Base-by-base conservation (phyloP, 2,888 invertebrate species). In the Erannis defoliaria region DNA sequence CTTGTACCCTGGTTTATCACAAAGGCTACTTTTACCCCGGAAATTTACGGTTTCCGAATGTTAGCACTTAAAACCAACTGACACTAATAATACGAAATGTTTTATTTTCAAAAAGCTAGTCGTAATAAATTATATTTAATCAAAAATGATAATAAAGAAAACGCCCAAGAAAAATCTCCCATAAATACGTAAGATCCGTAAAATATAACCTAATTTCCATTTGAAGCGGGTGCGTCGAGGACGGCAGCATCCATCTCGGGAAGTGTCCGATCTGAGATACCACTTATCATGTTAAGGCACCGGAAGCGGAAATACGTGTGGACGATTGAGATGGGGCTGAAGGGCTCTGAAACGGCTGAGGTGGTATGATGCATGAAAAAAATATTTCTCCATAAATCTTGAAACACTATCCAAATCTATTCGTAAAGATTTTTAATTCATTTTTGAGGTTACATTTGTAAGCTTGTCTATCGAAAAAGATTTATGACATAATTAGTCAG, bases 221-320 rank as follows among this genome's bases (percentile, higher is more conserved):
- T 46, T 51, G 51, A 58, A 43, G 38, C 38, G 49, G 42, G 23
- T 49, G 55, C 26, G 21, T 18, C 40, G 55, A 42, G 18, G 49
- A 48, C 26, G 54, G 29, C 23, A 55, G 55, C 61, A 67, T 59
- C 50, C 53, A 62, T 67, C 60, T 55, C 61, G 29, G 29, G 26
- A 56, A 35, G 19, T 35, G 57, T 56, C 55, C 55, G 59, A 38
- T 49, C n/a, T 1, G 6, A 54, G 55, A 18, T 55, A 50, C 12
- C 56, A 33, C 54, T 57, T 60, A 64, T 62, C 64, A 54, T 55
- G 19, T 5, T 43, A 31, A 55, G 48, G 21, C 35, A 16, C 33
- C 50, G 37, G 49, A 42, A 16, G 6, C 45, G 59, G 53, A 46
- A 59, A 26, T 33, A 21, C 48, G 19, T 26, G 26, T 5, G 5